A percentile compares a stretch with the other conserved stretches of the same genome.
Evolutionary conservation across 2,888 invertebrate genomes (phyloP).

Genomic region (Aphelenchoides bicaudatus): DNA sequence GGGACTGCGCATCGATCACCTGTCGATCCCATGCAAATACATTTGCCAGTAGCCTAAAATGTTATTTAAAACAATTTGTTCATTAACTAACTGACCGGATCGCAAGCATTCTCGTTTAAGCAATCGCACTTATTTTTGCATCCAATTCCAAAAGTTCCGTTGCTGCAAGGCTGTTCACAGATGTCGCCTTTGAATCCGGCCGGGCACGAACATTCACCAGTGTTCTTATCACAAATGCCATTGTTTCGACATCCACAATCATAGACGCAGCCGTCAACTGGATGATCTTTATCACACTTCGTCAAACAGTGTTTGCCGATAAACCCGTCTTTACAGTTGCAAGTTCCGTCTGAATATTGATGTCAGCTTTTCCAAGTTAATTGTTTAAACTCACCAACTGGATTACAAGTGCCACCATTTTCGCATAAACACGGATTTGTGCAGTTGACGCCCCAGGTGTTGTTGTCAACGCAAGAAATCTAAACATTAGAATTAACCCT

Average conservation of each 20-base stretch:
- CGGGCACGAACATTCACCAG: constrained; percentile 44
- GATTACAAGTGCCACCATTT: constrained; percentile 51
- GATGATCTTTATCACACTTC: constrained; percentile 46
- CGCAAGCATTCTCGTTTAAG: constrained; percentile 52
- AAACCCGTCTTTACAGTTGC: constrained; percentile 47
- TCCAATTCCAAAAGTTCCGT: constrained; percentile 40
- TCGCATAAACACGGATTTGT: constrained; percentile 47
- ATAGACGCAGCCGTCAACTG: constrained; percentile 44
- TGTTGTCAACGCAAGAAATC: too few species aligned
- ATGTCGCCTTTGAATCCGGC: constrained; percentile 45
- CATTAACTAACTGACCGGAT: too few species aligned
- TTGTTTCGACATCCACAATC: constrained; percentile 50
- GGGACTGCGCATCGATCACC: constrained; percentile 54
- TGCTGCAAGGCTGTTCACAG: constrained; percentile 43
- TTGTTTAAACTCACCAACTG: too few species aligned
- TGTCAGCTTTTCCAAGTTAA: too few species aligned
- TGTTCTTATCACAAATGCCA: constrained; percentile 45
- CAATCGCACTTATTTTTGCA: constrained; percentile 56
- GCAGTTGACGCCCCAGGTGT: constrained; percentile 44
- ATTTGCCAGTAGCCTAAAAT: constrained; percentile 41
- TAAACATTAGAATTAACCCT: too few species aligned
- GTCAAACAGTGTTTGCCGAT: constrained; percentile 47
- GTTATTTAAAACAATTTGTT: too few species aligned
- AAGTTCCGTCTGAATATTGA: too few species aligned
- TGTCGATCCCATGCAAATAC: constrained; percentile 53